Evolutionary conservation across 1,140 invertebrate species (phyloP).

Genomic region (Gryon sp.): DNA sequence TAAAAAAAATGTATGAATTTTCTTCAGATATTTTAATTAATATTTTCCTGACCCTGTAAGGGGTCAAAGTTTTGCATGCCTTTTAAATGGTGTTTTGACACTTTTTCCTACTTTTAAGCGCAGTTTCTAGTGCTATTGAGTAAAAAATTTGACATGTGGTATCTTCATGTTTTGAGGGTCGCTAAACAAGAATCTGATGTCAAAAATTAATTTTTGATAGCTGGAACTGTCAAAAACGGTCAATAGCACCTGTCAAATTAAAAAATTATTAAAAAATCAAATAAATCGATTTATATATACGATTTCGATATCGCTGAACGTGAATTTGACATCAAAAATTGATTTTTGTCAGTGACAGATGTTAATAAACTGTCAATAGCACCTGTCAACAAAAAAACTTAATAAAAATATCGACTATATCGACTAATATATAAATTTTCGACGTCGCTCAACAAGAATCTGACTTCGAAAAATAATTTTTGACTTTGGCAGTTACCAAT

Average conservation of each 20-base stretch:
- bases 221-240: background rate
- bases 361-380: too few relatives aligned
- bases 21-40: conserved; percentile 10
- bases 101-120: background rate
- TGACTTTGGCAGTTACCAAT: too few relatives aligned
- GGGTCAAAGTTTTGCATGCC: background rate
- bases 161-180: background rate
- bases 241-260: background rate
- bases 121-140: background rate
- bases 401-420: too few relatives aligned
- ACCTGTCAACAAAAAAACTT: too few relatives aligned
- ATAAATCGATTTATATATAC: background rate
- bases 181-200: background rate
- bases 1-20: background rate
- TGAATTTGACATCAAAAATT: background rate
- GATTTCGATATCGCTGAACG: background rate
- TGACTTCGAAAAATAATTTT: too few relatives aligned
- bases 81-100: conserved; percentile 1
- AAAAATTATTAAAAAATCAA: background rate
- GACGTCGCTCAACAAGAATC: too few relatives aligned
- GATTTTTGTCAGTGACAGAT: too few relatives aligned
- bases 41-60: background rate
- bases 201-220: background rate
- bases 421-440: too few relatives aligned
- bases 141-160: background rate